Conservation (phyloP, 2,797 vertebrate species). For the Morelia viridis region DNA sequence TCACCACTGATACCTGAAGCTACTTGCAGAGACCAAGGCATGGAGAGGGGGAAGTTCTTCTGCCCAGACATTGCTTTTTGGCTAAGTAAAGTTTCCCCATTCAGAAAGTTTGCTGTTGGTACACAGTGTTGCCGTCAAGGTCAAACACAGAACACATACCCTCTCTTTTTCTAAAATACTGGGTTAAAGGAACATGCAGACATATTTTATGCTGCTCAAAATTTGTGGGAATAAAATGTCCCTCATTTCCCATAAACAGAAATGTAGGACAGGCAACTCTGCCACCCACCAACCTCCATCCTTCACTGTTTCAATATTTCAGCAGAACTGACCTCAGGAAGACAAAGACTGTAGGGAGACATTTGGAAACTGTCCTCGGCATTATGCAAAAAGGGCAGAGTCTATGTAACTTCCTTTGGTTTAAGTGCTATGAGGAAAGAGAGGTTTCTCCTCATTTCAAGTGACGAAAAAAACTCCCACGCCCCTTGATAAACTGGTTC, state of each 20-base stretch:
- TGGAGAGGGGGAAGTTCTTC: background rate
- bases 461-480: background rate
- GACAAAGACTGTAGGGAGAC: background rate
- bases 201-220: background rate
- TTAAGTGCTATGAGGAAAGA: background rate
- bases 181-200: too few species aligned
- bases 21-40: background rate
- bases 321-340: background rate
- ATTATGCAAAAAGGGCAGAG: background rate
- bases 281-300: background rate
- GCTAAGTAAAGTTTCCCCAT: background rate
- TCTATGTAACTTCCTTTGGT: background rate
- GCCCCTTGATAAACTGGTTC: background rate
- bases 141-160: background rate
- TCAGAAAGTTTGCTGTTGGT: background rate
- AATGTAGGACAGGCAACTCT: too few species aligned
- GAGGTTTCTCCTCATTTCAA: background rate
- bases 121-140: background rate
- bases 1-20: background rate
- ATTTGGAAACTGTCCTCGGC: background rate
- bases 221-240: background rate
- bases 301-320: background rate
- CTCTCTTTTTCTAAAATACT: background rate
- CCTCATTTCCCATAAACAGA: background rate
- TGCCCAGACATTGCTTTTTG: background rate